These are phyloP conservation scores for Bergia puertoricense DNA, from an alignment of 92 coral and sea anemone genomes.

Conservation along the genomic window DNA sequence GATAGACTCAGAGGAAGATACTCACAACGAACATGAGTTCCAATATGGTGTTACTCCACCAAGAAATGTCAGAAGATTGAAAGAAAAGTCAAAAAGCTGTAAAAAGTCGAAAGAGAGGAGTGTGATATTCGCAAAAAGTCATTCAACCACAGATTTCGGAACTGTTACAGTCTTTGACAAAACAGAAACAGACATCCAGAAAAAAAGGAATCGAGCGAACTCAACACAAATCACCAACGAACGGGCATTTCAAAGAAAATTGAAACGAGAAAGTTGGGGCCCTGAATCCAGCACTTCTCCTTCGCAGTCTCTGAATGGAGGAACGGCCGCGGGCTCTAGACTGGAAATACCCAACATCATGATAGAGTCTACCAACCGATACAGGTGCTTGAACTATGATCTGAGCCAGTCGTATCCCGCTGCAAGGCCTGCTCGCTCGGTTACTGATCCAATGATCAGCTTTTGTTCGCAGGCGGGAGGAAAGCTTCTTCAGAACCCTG, in stretches of 20 bases:
- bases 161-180: conserved; percentile 42
- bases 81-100: conserved; percentile 63
- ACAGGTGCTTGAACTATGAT: conserved; percentile 78
- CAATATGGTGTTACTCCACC: conserved; percentile 79
- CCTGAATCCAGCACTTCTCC: conserved; percentile 38
- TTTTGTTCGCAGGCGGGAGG: conserved; percentile 32
- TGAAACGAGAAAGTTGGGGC: conserved; percentile 72
- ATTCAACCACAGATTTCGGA: conserved; percentile 43
- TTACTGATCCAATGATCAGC: conserved; percentile 62
- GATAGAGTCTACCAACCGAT: conserved; percentile 74
- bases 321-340: conserved; percentile 42
- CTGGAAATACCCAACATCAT: conserved; percentile 76
- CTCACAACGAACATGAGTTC: conserved; percentile 50
- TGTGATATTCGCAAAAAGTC: conserved; percentile 41
- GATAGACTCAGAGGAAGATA: conserved; percentile 61
- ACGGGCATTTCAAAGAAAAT: conserved; percentile 73
- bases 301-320: conserved; percentile 32
- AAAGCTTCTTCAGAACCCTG: conserved; percentile 39
- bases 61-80: conserved; percentile 73
- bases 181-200: conserved; percentile 65
- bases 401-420: conserved; percentile 52
- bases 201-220: conserved; percentile 60
- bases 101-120: conserved; percentile 53
- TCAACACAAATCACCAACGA: conserved; percentile 66
- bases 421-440: conserved; percentile 63